A percentile compares a stretch with the other conserved stretches of the same genome.
phyloP scores from a whole-genome alignment of 2,113 vertebrate species.

The Mormyrus iriodes region DNA sequence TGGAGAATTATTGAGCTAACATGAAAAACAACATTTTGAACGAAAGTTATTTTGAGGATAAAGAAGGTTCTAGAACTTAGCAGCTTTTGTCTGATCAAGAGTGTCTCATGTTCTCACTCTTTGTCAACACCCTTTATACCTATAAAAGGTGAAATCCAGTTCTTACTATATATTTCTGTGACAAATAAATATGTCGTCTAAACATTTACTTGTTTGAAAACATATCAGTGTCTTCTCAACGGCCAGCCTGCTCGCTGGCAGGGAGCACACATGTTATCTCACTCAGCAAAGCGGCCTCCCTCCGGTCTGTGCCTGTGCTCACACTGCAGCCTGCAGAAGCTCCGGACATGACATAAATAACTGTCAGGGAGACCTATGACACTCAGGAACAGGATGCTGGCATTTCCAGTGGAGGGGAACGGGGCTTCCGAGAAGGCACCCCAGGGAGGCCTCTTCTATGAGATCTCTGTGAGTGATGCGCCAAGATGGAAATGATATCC shows the following conservation, averaged over 20 bases:
- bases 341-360: background rate
- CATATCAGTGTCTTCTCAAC: background rate
- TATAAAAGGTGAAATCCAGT: background rate
- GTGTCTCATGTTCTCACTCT: background rate
- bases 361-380: background rate
- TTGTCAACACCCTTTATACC: background rate
- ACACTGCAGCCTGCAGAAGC: background rate
- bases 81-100: background rate
- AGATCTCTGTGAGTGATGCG: slow-evolving; percentile 5
- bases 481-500: background rate
- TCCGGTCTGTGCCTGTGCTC: background rate
- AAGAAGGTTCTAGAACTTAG: background rate
- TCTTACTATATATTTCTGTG: background rate
- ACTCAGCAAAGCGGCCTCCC: background rate
- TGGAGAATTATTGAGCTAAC: background rate
- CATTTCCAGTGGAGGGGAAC: background rate
- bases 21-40: background rate
- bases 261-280: background rate
- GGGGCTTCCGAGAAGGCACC: background rate
- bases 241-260: background rate
- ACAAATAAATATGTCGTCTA: background rate
- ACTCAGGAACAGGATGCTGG: background rate
- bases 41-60: no score
- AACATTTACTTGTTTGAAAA: background rate
- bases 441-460: slow-evolving; percentile 6